A percentile compares a stretch with the other conserved stretches of the same genome.
Conservation (phyloP, 2,888 invertebrate species). For the Trisateles emortualis region DNA sequence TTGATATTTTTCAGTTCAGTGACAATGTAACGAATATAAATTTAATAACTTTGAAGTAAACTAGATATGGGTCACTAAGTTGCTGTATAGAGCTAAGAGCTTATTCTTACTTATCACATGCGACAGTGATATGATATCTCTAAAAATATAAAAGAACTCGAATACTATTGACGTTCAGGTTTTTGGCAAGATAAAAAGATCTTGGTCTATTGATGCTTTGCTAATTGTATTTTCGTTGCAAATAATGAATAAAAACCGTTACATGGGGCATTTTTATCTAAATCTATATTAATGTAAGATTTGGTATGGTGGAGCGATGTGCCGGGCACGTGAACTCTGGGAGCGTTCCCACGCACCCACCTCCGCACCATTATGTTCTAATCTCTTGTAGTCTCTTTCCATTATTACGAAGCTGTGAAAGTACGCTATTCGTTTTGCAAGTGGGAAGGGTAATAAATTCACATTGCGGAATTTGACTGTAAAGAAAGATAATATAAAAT, state of each 20-base stretch:
- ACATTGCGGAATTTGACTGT: slow-evolving; percentile 57
- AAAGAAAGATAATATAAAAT: slow-evolving; percentile 8
- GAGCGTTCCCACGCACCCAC: slow-evolving; percentile 86
- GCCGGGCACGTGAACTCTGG: slow-evolving; percentile 83
- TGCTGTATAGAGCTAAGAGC: not conserved
- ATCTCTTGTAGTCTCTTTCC: slow-evolving; percentile 83
- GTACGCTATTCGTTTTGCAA: slow-evolving; percentile 78
- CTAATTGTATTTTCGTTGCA: slow-evolving; percentile 47
- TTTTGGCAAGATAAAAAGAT: not conserved
- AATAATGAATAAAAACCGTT: slow-evolving; percentile 56
- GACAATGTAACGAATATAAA: not conserved
- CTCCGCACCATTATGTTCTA: slow-evolving; percentile 86
- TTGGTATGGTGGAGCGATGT: slow-evolving; percentile 78
- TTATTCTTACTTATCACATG: not conserved
- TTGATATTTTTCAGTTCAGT: not conserved
- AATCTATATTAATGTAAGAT: slow-evolving; percentile 83
- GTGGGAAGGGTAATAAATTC: slow-evolving; percentile 64
- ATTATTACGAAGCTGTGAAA: slow-evolving; percentile 84
- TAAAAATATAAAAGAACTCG: no score
- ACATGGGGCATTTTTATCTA: slow-evolving; percentile 66
- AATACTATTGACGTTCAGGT: not conserved
- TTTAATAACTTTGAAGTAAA: not conserved
- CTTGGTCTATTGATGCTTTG: slow-evolving; percentile 3
- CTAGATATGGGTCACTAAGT: not conserved
- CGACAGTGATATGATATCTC: no score